phyloP scores from a whole-genome alignment of 1,140 invertebrate genomes.

The Protaetia brevitarsis region DNA sequence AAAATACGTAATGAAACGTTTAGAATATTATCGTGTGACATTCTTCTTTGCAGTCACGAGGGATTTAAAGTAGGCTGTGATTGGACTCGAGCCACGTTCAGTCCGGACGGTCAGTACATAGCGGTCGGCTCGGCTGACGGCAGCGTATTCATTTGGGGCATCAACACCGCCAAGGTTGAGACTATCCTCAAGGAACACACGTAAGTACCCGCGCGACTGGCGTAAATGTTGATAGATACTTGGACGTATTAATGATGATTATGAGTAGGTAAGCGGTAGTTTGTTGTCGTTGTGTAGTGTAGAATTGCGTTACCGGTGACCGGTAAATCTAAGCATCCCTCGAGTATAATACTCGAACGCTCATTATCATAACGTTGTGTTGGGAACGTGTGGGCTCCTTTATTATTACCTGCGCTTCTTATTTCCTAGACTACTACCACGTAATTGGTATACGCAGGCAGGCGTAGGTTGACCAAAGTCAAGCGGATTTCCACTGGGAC shows the following conservation, averaged over 20 bases:
- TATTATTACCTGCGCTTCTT: background rate
- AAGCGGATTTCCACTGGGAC: too few relatives aligned
- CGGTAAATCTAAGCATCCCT: background rate
- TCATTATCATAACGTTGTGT: background rate
- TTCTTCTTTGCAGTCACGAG: conserved; percentile 69
- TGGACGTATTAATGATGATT: background rate
- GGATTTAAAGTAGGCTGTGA: conserved; percentile 94
- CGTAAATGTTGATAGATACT: background rate
- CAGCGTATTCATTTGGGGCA: conserved; percentile 88
- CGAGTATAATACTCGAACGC: background rate
- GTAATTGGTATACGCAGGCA: background rate
- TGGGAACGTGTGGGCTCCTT: background rate
- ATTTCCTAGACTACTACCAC: background rate
- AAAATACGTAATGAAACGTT: conserved; percentile 7
- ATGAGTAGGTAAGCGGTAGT: background rate
- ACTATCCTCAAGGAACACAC: conserved; percentile 83
- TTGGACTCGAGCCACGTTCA: conserved; percentile 89
- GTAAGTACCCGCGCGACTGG: conserved; percentile 59
- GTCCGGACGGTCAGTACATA: conserved; percentile 83
- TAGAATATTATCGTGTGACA: conserved; percentile 9
- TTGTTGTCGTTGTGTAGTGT: background rate
- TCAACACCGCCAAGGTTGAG: conserved; percentile 72
- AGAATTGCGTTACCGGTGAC: background rate
- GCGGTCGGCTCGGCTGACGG: conserved; percentile 89
- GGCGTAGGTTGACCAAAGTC: too few relatives aligned